Percentiles rank a stretch among this genome's conserved stretches.
Evolutionary conservation across 1,140 invertebrate species (phyloP).

Genomic region (Elymnias hypermnestra): DNA sequence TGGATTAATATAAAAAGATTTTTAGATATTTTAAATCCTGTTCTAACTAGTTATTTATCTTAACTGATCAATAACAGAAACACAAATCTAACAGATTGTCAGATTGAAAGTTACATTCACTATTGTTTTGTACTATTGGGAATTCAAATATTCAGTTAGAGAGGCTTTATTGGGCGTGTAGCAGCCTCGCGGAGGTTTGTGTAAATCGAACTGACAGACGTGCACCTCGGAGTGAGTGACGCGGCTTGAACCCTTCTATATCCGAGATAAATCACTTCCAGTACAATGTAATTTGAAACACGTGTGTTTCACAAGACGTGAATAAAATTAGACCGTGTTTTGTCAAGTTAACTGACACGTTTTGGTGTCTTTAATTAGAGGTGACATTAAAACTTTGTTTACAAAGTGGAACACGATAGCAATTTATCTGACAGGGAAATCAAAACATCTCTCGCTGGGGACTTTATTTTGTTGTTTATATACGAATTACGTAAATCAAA

Average conservation of each 20-base stretch:
- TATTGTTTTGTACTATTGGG: slow-evolving; percentile 17
- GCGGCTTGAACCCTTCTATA: slow-evolving; percentile 41
- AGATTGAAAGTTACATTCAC: background rate
- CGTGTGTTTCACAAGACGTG: slow-evolving; percentile 15
- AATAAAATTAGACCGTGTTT: slow-evolving; percentile 11
- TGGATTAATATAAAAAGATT: too few species aligned
- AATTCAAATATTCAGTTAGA: slow-evolving; percentile 37
- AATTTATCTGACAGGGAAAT: background rate
- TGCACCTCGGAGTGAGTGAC: slow-evolving; percentile 57
- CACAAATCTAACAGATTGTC: too few species aligned
- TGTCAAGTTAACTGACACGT: slow-evolving; percentile 2
- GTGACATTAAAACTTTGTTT: slow-evolving; percentile 3
- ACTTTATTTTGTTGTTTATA: background rate
- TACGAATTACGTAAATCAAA: too few species aligned
- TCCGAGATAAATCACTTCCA: slow-evolving; percentile 40
- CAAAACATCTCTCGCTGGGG: background rate
- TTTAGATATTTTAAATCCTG: too few species aligned
- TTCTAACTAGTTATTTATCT: too few species aligned
- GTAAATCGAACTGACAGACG: slow-evolving; percentile 63
- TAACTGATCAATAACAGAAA: too few species aligned
- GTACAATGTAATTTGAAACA: slow-evolving; percentile 33
- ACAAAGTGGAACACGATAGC: slow-evolving; percentile 6
- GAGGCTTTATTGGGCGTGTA: slow-evolving; percentile 51
- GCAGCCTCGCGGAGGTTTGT: slow-evolving; percentile 31
- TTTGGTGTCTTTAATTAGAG: slow-evolving; percentile 10